Evolutionary conservation across 2,888 invertebrate species (phyloP).

Genomic region (Xylota segnis): DNA sequence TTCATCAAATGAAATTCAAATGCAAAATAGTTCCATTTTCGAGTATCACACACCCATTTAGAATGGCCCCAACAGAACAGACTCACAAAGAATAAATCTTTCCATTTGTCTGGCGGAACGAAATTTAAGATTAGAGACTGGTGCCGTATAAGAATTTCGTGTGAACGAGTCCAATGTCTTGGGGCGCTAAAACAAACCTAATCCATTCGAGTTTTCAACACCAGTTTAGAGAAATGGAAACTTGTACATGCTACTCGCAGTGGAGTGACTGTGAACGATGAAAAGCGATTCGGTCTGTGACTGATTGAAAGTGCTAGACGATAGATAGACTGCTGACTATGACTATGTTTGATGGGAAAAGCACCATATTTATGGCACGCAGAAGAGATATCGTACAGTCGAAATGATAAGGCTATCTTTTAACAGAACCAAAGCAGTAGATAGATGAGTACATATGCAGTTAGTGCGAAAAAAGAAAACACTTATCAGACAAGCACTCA

Average conservation of each 20-base stretch:
- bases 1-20: constrained; percentile 26
- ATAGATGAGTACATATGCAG: too few relatives aligned
- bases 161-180: constrained; percentile 34
- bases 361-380: too few relatives aligned
- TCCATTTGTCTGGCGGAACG: constrained; percentile 8
- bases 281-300: constrained; percentile 27
- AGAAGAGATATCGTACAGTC: too few relatives aligned
- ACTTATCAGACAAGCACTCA: too few relatives aligned
- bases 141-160: background rate
- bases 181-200: constrained; percentile 11
- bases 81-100: background rate
- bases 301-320: constrained; percentile 40
- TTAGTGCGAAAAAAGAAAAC: too few relatives aligned
- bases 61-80: constrained; percentile 3
- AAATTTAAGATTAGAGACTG: background rate
- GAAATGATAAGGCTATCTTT: too few relatives aligned
- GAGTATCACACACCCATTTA: background rate
- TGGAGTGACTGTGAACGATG: constrained; percentile 39
- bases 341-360: background rate
- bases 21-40: background rate
- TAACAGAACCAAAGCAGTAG: too few relatives aligned
- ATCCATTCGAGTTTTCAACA: constrained; percentile 23
- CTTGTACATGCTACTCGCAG: constrained; percentile 16
- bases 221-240: constrained; percentile 26
- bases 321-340: constrained; percentile 10